Evolutionary conservation across 2,797 vertebrate species (phyloP).

Genomic region (Amblyopsis hoosieri): DNA sequence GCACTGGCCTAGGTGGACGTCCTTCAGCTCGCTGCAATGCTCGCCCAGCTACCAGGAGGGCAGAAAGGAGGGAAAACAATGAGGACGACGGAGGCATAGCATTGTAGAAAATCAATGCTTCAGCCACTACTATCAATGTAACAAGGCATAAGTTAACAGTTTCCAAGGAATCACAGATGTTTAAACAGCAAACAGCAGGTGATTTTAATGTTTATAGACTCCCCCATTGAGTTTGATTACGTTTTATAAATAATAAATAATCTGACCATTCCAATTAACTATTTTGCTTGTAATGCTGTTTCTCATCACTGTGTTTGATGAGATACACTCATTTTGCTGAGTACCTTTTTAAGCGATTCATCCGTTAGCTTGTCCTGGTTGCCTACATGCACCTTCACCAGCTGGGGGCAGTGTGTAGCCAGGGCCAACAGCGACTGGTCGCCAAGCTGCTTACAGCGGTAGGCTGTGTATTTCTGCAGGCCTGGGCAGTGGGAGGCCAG

Average conservation of each 20-base stretch:
- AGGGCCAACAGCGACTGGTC: slow-evolving; percentile 89
- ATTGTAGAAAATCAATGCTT: neutral
- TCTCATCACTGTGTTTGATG: neutral
- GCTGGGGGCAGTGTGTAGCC: slow-evolving; percentile 90
- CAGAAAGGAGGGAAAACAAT: neutral
- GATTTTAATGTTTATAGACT: no score
- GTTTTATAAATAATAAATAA: no score
- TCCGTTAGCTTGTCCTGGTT: slow-evolving; percentile 98
- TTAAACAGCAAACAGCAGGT: no score
- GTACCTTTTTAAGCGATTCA: slow-evolving; percentile 91
- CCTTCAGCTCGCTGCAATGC: slow-evolving; percentile 91
- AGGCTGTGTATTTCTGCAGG: slow-evolving; percentile 92
- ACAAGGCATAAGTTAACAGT: no score
- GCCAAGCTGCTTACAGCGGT: slow-evolving; percentile 96
- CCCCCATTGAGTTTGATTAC: no score
- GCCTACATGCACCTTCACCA: slow-evolving; percentile 96
- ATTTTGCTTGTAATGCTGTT: neutral
- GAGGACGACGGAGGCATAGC: neutral
- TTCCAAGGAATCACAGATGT: no score
- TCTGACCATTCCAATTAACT: no score
- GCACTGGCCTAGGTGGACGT: slow-evolving; percentile 97
- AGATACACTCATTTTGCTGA: neutral
- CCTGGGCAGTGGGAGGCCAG: slow-evolving; percentile 92
- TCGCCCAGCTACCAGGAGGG: slow-evolving; percentile 82
- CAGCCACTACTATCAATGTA: no score